Evolutionary conservation across 2,888 invertebrate species (phyloP).

Genomic region (Arrhopalites spinosus): DNA sequence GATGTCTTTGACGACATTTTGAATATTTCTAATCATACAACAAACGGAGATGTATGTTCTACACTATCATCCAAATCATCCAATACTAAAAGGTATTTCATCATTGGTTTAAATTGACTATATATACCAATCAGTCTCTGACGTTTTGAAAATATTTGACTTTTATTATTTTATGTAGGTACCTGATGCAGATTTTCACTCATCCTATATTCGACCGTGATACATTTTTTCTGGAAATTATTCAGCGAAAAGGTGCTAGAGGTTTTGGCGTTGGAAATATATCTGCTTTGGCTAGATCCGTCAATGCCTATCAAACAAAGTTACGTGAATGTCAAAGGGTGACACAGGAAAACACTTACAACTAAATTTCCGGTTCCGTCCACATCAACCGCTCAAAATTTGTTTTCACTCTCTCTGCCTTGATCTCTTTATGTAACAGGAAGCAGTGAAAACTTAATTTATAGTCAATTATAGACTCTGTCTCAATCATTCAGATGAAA

Average conservation of each 20-base stretch:
- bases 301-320: conserved; percentile 56
- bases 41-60: too few relatives aligned
- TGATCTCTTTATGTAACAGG: too few relatives aligned
- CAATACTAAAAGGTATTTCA: conserved; percentile 15
- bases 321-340: conserved; percentile 15
- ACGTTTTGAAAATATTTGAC: background rate
- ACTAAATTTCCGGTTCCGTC: background rate
- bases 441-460: too few relatives aligned
- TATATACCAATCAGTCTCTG: too few relatives aligned
- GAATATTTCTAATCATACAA: background rate
- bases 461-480: too few relatives aligned
- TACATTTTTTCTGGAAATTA: conserved; percentile 62
- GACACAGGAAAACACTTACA: background rate
- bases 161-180: conserved; percentile 53
- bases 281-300: conserved; percentile 61
- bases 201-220: conserved; percentile 60
- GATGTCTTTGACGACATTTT: conserved; percentile 55
- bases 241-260: conserved; percentile 61
- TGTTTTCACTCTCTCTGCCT: background rate
- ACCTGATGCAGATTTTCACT: conserved; percentile 62
- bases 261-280: conserved; percentile 63
- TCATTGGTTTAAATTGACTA: background rate
- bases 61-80: background rate
- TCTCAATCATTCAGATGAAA: too few relatives aligned
- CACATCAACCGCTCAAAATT: background rate